Base-by-base conservation (phyloP, 2,888 invertebrate genomes). In the Drosophila melanosoma region DNA sequence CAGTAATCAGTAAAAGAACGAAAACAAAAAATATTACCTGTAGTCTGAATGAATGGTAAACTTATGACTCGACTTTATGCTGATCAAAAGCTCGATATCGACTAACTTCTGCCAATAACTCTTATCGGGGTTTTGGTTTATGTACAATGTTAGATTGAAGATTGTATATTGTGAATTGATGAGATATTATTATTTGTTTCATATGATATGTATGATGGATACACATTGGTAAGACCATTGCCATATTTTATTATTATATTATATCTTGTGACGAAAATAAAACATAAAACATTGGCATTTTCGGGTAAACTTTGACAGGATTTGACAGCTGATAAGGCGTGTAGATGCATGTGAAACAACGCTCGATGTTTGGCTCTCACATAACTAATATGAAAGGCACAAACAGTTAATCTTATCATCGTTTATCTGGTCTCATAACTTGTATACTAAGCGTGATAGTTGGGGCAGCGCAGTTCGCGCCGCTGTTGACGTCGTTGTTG, bases 401-500 rank as follows among this genome's bases (percentile, higher is more conserved):
- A 59, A 26, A 45, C 17, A 23, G 58, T 23, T 81, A 78, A 79
- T 81, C 78, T 81, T 81, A 63, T 81, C 77, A 60, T 32, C 52
- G 54, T 67, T 79, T 74, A 78, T 79, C 71, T 63, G 53, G 6
- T 68, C 57, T 54, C 45, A 45, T 45, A 66, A 54, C 58, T 62
- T 60, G 58, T 69, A 52, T 76, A 53, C 57, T 67, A 70, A 66
- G 32, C 33, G 42, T 53, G 69, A 65, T 79, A 69, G 64, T 67
- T 17, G n/a, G 23, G 32, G 53, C 65, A 10, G 32, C 60, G 20
- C 42, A 38, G 56, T 40, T 33, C 29, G 12, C 45, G 72, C 59
- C 58, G 59, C 64, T 45, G 74, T 49, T 65, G 57, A 38, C 52
- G 71, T 17, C 54, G 40, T 12, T 23, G 80, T 29, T 56, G 58